A percentile compares a stretch with the other conserved stretches of the same genome.
phyloP scores from a whole-genome alignment of 30 jellyfish, hydroid and myxozoan genomes.

The Chironex yamaguchii region DNA sequence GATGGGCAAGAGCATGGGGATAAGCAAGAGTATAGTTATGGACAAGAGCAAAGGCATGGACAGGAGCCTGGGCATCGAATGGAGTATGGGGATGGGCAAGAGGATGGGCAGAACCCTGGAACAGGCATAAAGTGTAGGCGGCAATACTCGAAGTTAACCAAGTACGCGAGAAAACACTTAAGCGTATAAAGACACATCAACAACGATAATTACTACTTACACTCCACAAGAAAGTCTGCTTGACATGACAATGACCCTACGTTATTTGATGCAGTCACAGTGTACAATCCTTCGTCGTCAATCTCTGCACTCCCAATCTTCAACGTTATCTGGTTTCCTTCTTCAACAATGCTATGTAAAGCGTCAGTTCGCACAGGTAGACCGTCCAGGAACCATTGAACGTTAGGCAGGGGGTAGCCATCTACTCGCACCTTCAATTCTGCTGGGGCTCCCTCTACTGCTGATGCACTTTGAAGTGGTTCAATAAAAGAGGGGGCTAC shows the following conservation, averaged over 20 bases:
- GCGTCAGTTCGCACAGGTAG: conserved; percentile 89
- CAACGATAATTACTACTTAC: conserved; percentile 51
- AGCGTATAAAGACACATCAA: no score
- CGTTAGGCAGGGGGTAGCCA: conserved; percentile 92
- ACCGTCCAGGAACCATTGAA: conserved; percentile 94
- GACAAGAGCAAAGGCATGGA: no score
- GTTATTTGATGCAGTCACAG: conserved; percentile 85
- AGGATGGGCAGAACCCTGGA: no score
- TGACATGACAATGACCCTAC: conserved; percentile 93
- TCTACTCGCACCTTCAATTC: conserved; percentile 70
- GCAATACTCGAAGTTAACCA: no score
- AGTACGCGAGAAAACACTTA: no score
- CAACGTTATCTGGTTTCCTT: conserved; percentile 56
- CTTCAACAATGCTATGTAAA: conserved; percentile 67
- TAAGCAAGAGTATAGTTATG: no score
- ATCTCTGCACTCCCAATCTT: conserved; percentile 74
- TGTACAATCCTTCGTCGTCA: conserved; percentile 93
- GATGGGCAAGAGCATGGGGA: no score
- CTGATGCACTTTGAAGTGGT: conserved; percentile 58
- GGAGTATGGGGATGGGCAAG: no score
- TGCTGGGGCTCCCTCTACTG: conserved; percentile 86
- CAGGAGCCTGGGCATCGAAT: no score
- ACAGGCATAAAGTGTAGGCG: no score
- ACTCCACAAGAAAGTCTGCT: conserved; percentile 90
- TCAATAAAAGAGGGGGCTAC: conserved; percentile 69